Conservation (phyloP, 2,113 vertebrate genomes). For the Nymphicus hollandicus region DNA sequence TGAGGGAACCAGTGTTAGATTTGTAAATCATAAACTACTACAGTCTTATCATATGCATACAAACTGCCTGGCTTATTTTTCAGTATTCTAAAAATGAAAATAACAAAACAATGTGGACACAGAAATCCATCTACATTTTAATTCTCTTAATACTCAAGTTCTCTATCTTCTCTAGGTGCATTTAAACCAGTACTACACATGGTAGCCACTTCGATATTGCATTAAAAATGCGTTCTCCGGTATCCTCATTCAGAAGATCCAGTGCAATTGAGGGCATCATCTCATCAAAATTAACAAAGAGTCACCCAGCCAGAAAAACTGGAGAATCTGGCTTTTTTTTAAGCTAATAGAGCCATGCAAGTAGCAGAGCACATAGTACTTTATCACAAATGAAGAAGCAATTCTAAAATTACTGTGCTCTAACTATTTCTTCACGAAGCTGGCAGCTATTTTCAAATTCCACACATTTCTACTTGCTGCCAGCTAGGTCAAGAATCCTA, state of each 20-base stretch:
- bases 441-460: too few relatives aligned
- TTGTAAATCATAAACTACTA: background rate
- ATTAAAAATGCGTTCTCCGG: background rate
- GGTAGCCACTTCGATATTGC: background rate
- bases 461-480: too few relatives aligned
- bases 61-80: background rate
- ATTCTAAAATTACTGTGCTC: too few relatives aligned
- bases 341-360: too few relatives aligned
- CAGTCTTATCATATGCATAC: background rate
- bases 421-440: too few relatives aligned
- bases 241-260: background rate
- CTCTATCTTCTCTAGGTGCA: background rate
- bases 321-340: background rate
- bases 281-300: background rate
- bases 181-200: background rate
- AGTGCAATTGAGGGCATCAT: background rate
- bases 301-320: background rate
- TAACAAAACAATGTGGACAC: background rate
- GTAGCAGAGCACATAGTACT: too few relatives aligned
- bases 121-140: background rate
- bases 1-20: background rate
- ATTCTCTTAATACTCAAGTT: background rate
- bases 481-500: too few relatives aligned
- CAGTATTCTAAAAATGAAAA: background rate
- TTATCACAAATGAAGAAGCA: too few relatives aligned